These are phyloP conservation scores for Micrasema longulum DNA, from an alignment of 1,140 invertebrate species.

Conservation along the genomic window DNA sequence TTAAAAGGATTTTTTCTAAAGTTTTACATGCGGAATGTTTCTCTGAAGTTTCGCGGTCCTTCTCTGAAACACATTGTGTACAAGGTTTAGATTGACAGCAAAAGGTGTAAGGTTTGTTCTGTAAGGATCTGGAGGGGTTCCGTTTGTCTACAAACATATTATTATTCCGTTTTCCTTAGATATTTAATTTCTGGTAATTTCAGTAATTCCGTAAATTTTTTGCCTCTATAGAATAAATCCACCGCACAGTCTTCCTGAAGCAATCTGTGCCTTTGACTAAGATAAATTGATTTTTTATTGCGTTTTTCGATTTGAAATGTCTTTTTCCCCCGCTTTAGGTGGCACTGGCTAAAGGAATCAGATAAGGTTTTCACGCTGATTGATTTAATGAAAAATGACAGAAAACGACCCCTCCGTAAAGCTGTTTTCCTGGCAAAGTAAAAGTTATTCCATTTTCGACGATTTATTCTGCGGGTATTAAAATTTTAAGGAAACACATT, in stretches of 20 bases:
- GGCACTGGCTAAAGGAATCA: conserved; percentile 47
- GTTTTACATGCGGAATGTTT: too few relatives aligned
- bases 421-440: not conserved
- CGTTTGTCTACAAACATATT: too few relatives aligned
- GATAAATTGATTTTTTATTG: conserved; percentile 54
- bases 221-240: conserved; percentile 15
- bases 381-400: conserved; percentile 56
- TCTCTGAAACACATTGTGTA: too few relatives aligned
- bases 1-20: too few relatives aligned
- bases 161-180: too few relatives aligned
- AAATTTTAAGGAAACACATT: conserved; percentile 46
- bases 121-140: too few relatives aligned
- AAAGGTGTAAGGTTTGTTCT: too few relatives aligned
- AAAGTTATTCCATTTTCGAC: conserved; percentile 43
- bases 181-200: too few relatives aligned
- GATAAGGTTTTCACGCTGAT: conserved; percentile 53
- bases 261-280: conserved; percentile 46
- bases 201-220: not conserved
- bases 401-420: conserved; percentile 42
- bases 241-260: conserved; percentile 11
- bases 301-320: conserved; percentile 45
- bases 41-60: too few relatives aligned
- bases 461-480: conserved; percentile 45
- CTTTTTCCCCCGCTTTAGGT: conserved; percentile 16
- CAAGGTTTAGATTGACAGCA: too few relatives aligned